phyloP scores from a whole-genome alignment of 2,113 vertebrate genomes.

The Melanostigma gelatinosum region DNA sequence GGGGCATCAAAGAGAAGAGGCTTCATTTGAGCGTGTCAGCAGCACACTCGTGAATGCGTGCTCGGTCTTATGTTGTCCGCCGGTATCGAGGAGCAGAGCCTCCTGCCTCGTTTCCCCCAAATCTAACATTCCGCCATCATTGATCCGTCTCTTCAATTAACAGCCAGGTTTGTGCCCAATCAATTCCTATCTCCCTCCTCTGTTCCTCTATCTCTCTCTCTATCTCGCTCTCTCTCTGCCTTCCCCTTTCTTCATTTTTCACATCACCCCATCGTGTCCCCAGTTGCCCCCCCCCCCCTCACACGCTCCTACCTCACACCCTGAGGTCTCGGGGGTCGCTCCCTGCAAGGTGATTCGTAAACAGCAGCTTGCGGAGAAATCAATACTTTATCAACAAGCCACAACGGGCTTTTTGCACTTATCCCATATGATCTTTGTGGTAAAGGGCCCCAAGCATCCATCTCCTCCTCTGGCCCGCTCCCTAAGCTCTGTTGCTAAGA shows the following conservation, averaged over 20 bases:
- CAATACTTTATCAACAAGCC: slow-evolving; percentile 99
- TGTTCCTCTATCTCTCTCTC: slow-evolving; percentile 47
- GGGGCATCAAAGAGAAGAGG: slow-evolving; percentile 40
- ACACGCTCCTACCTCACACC: slow-evolving; percentile 79
- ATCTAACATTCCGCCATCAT: slow-evolving; percentile 66
- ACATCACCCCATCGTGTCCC: slow-evolving; percentile 56
- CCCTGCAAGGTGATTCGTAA: slow-evolving; percentile 99
- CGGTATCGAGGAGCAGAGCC: slow-evolving; percentile 24
- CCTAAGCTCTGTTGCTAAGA: slow-evolving; percentile 81
- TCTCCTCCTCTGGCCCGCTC: slow-evolving; percentile 71
- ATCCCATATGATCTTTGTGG: slow-evolving; percentile 98
- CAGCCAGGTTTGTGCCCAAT: slow-evolving; percentile 70
- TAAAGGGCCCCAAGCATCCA: slow-evolving; percentile 90
- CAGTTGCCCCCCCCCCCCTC: slow-evolving; percentile 46
- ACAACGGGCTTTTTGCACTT: slow-evolving; percentile 96
- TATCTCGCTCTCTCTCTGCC: slow-evolving; percentile 43
- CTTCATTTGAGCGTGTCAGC: slow-evolving; percentile 62
- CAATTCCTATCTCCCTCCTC: slow-evolving; percentile 71
- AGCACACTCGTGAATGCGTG: slow-evolving; percentile 25
- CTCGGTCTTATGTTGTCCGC: slow-evolving; percentile 37
- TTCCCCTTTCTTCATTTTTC: slow-evolving; percentile 63
- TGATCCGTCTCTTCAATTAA: slow-evolving; percentile 77
- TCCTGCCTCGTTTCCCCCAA: slow-evolving; percentile 54
- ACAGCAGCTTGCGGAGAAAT: slow-evolving; percentile 89
- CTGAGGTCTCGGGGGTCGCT: slow-evolving; percentile 94